These are phyloP conservation scores for Ethmia dodecea DNA, from an alignment of 2,888 invertebrate genomes.

Conservation along the genomic window DNA sequence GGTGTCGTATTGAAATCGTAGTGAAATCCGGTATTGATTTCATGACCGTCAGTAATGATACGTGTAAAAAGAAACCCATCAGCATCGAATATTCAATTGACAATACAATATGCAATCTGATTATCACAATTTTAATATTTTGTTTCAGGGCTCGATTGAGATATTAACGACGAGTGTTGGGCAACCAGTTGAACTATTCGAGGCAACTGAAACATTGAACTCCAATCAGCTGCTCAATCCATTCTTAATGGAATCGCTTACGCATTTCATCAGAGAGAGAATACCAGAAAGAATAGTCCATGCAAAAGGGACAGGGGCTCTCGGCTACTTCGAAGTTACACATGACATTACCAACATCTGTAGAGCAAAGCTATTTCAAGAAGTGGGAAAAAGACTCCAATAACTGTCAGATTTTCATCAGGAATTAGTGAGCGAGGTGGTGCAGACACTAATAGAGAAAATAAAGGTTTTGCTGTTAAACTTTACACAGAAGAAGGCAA, in stretches of 20 bases:
- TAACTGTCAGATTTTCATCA: slow-evolving; percentile 76
- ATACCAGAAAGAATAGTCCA: slow-evolving; percentile 94
- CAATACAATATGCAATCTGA: not conserved
- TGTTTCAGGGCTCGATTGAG: slow-evolving; percentile 15
- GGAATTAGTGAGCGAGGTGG: slow-evolving; percentile 81
- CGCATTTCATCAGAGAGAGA: slow-evolving; percentile 88
- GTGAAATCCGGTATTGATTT: too few relatives aligned
- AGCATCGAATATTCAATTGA: too few relatives aligned
- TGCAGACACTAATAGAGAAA: slow-evolving; percentile 56
- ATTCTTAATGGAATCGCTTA: slow-evolving; percentile 81
- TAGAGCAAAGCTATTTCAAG: slow-evolving; percentile 78
- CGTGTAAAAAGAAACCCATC: too few relatives aligned
- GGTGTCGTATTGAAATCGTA: too few relatives aligned
- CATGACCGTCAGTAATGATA: too few relatives aligned
- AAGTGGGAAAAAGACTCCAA: slow-evolving; percentile 78
- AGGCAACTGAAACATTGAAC: slow-evolving; percentile 8
- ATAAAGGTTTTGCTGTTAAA: slow-evolving; percentile 60
- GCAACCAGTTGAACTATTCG: slow-evolving; percentile 6
- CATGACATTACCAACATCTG: slow-evolving; percentile 1
- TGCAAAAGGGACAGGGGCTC: slow-evolving; percentile 90
- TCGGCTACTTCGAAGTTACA: slow-evolving; percentile 8
- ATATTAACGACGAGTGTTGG: slow-evolving; percentile 53
- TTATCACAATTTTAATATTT: not conserved
- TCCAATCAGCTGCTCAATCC: slow-evolving; percentile 8
- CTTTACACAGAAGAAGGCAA: slow-evolving; percentile 36